phyloP scores from a whole-genome alignment of 2,113 vertebrate species.

The Herpetotheres cachinnans region DNA sequence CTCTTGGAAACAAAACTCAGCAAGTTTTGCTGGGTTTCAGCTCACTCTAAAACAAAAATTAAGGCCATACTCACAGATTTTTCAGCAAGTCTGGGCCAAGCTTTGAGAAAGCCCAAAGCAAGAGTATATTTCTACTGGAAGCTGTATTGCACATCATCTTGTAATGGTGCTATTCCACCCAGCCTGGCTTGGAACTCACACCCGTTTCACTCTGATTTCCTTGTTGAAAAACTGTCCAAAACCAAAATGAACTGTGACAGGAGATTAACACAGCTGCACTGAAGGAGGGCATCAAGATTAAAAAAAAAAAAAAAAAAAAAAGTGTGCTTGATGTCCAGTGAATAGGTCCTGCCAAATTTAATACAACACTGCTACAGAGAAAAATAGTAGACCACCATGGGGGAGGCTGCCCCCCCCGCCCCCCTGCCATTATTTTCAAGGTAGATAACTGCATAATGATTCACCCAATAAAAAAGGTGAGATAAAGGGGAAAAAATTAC shows the following conservation, averaged over 20 bases:
- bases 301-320: background rate
- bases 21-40: background rate
- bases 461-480: background rate
- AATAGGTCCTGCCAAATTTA: background rate
- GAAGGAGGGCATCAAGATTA: background rate
- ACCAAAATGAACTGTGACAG: background rate
- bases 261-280: background rate
- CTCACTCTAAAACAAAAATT: background rate
- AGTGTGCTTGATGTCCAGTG: background rate
- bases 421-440: background rate
- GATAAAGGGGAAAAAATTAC: background rate
- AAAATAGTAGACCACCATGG: background rate
- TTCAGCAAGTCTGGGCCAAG: background rate
- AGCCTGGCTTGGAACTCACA: background rate
- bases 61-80: background rate
- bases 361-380: background rate
- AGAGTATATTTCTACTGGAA: background rate
- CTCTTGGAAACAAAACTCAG: background rate
- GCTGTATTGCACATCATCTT: background rate
- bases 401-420: background rate
- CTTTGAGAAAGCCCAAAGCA: background rate
- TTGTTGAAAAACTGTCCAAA: background rate
- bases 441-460: background rate
- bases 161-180: background rate
- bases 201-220: background rate